A percentile compares a stretch with the other conserved stretches of the same genome.
phyloP scores from a whole-genome alignment of 2,797 vertebrate species.

The Schizopygopsis pylzovi region DNA sequence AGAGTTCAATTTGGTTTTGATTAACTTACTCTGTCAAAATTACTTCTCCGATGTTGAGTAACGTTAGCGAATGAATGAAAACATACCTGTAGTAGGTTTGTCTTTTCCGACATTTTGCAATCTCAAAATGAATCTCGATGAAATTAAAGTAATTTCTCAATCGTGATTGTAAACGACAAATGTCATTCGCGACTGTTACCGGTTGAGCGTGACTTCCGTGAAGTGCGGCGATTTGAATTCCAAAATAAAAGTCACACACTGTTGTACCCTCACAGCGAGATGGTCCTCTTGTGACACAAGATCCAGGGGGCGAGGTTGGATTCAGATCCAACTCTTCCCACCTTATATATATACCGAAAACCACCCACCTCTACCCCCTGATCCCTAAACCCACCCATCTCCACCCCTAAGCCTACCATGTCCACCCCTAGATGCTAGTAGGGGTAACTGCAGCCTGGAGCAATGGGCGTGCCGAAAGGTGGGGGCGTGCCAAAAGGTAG shows the following conservation, averaged over 20 bases:
- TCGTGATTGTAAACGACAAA: not conserved
- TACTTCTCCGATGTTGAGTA: not conserved
- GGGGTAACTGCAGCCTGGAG: no score
- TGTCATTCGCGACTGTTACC: not conserved
- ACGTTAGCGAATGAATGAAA: conserved; percentile 20
- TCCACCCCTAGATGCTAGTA: no score
- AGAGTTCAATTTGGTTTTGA: not conserved
- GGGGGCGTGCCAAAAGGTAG: no score
- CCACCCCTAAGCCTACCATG: no score
- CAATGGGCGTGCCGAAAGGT: no score
- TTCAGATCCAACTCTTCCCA: no score
- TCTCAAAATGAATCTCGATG: not conserved
- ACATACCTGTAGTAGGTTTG: conserved; percentile 15
- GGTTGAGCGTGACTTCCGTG: not conserved
- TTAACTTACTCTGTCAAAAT: not conserved
- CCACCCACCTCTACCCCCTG: no score
- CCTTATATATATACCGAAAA: no score
- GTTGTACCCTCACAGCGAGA: no score
- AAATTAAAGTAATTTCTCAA: not conserved
- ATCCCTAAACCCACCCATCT: no score
- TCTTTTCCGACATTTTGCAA: conserved; percentile 6
- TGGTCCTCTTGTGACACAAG: no score
- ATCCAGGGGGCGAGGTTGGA: no score
- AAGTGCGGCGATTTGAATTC: not conserved
- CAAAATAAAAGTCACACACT: conserved; percentile 19